Evolutionary conservation across 2,888 invertebrate genomes (phyloP).

Genomic region (Amiota communis): DNA sequence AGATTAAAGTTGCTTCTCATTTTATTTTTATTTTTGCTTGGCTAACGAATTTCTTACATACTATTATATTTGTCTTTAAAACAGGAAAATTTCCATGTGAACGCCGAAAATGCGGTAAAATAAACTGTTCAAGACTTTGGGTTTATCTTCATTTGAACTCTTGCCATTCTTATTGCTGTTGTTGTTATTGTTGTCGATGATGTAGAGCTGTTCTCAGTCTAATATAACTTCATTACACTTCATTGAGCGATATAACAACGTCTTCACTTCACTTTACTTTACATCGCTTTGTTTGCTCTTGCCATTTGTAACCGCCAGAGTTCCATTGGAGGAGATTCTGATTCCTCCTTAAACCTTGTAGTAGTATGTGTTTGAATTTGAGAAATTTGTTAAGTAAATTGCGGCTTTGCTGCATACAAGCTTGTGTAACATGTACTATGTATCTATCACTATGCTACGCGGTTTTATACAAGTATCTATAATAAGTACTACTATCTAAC

Average conservation of each 20-base stretch:
- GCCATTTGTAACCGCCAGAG: too few relatives aligned
- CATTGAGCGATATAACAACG: constrained; percentile 12
- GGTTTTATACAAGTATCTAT: constrained; percentile 4
- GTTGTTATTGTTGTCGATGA: constrained; percentile 14
- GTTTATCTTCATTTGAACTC: too few relatives aligned
- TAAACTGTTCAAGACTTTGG: neutral
- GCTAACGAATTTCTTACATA: neutral
- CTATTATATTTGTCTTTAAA: neutral
- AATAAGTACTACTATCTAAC: neutral
- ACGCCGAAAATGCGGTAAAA: constrained; percentile 7
- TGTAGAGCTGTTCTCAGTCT: neutral
- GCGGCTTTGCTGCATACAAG: constrained; percentile 28
- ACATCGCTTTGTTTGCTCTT: too few relatives aligned
- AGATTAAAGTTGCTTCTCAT: neutral
- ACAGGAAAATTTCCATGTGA: neutral
- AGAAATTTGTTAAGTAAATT: constrained; percentile 44
- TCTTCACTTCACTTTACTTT: neutral
- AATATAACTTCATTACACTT: constrained; percentile 4
- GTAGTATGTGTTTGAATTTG: neutral
- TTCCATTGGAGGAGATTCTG: too few relatives aligned
- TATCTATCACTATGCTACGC: constrained; percentile 1
- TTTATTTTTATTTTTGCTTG: neutral
- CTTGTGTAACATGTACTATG: neutral
- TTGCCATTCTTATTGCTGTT: neutral
- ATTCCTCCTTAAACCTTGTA: neutral